Conservation (phyloP, 2,113 vertebrate species). For the Cephalopholis sonnerati region DNA sequence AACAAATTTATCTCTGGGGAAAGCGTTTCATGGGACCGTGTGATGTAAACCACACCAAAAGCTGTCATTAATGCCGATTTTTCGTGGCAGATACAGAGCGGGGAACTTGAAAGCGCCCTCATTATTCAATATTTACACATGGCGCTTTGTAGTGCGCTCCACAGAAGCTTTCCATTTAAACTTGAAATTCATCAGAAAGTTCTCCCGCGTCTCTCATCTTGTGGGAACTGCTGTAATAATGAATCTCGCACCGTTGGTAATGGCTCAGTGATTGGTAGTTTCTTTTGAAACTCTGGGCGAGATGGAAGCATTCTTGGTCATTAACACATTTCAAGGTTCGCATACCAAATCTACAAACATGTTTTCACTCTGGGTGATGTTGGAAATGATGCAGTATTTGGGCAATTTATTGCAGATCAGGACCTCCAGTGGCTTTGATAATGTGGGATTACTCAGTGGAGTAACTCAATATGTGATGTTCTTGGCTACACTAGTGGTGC, state of each 20-base stretch:
- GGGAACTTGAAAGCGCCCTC: constrained; percentile 80
- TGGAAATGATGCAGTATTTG: constrained; percentile 47
- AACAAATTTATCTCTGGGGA: constrained; percentile 79
- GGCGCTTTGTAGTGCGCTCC: constrained; percentile 78
- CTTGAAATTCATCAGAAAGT: constrained; percentile 74
- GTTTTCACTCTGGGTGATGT: constrained; percentile 45
- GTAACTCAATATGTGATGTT: constrained; percentile 1
- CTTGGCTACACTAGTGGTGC: not conserved
- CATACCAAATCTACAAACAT: constrained; percentile 50
- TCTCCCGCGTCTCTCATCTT: constrained; percentile 68
- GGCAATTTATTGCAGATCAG: constrained; percentile 40
- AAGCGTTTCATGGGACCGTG: constrained; percentile 71
- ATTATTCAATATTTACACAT: constrained; percentile 84
- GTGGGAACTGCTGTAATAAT: constrained; percentile 71
- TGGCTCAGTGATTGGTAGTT: constrained; percentile 45
- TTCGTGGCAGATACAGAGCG: constrained; percentile 74
- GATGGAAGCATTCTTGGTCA: constrained; percentile 47
- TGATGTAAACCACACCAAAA: constrained; percentile 85
- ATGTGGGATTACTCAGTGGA: constrained; percentile 31
- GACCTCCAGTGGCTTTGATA: constrained; percentile 19
- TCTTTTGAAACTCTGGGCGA: constrained; percentile 64
- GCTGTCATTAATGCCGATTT: constrained; percentile 76
- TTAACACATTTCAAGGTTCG: constrained; percentile 54
- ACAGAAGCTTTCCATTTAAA: constrained; percentile 85
- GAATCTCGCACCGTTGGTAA: constrained; percentile 62